Conservation (phyloP, 2,113 vertebrate species). For the Oncorhynchus gorbuscha region DNA sequence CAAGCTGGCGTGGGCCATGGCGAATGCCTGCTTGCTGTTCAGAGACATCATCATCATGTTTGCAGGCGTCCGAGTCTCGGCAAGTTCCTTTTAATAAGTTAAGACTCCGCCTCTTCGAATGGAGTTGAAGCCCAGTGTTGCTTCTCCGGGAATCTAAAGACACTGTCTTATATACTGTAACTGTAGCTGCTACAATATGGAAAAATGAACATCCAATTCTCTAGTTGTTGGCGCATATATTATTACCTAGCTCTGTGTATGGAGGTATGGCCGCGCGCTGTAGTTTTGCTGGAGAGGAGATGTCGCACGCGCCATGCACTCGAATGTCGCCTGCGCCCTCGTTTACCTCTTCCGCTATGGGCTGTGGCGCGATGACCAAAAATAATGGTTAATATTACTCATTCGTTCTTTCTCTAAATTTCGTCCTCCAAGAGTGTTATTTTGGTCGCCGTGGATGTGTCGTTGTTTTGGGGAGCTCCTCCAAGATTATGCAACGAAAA, state of each 20-base stretch:
- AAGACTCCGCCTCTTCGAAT: conserved; percentile 78
- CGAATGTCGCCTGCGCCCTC: conserved; percentile 30
- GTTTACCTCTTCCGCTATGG: conserved; percentile 39
- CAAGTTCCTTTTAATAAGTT: conserved; percentile 79
- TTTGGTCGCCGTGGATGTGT: conserved; percentile 41
- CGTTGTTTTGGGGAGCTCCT: conserved; percentile 53
- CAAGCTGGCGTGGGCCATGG: conserved; percentile 89
- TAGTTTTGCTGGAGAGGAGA: conserved; percentile 38
- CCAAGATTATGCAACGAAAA: conserved; percentile 46
- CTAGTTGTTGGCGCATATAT: conserved; percentile 69
- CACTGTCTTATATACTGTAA: conserved; percentile 46
- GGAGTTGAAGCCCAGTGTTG: conserved; percentile 69
- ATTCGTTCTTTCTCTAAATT: conserved; percentile 33
- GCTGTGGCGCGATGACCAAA: conserved; percentile 46
- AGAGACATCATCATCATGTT: conserved; percentile 98
- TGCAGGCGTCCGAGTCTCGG: conserved; percentile 70
- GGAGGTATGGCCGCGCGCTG: conserved; percentile 43
- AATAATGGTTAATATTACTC: conserved; percentile 29
- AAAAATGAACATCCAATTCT: conserved; percentile 61
- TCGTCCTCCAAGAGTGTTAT: conserved; percentile 25
- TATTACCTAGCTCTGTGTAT: conserved; percentile 37
- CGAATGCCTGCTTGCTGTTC: conserved; percentile 96
- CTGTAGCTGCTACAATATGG: conserved; percentile 18
- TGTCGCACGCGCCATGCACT: conserved; percentile 45
- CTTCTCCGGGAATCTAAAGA: conserved; percentile 67